phyloP scores from a whole-genome alignment of 2,797 vertebrate genomes.

The Phataginus tetradactyla region DNA sequence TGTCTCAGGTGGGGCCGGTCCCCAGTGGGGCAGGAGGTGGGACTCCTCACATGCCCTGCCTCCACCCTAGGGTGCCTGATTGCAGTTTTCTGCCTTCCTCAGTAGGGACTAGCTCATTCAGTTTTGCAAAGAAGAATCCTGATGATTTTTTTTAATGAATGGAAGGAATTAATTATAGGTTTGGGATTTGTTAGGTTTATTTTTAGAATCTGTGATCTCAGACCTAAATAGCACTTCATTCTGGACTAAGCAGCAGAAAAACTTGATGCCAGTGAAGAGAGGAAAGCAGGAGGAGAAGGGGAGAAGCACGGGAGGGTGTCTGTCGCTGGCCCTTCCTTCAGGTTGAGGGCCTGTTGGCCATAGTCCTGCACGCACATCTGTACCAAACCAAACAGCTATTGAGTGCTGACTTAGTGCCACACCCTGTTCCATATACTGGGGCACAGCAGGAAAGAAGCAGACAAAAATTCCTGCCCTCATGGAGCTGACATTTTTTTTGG shows the following conservation, averaged over 20 bases:
- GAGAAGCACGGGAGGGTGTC: not conserved
- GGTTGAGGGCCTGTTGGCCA: fast-evolving
- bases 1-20: no score
- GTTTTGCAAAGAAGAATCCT: constrained; percentile 58
- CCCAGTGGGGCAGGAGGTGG: not conserved
- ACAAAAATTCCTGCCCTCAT: fast-evolving
- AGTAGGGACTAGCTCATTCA: not conserved
- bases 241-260: not conserved
- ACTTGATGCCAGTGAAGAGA: not conserved
- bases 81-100: not conserved
- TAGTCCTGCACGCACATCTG: not conserved
- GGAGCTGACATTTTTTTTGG: fast-evolving
- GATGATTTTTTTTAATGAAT: constrained; percentile 65
- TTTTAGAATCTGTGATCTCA: constrained; percentile 44
- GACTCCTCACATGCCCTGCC: not conserved
- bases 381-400: fast-evolving
- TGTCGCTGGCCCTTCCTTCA: fast-evolving
- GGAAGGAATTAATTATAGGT: constrained; percentile 63
- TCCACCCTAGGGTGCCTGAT: fast-evolving
- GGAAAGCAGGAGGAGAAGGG: no score
- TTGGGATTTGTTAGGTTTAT: constrained; percentile 59
- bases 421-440: not conserved
- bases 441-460: not conserved
- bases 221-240: constrained; percentile 49
- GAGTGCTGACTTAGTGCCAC: fast-evolving